A percentile compares a stretch with the other conserved stretches of the same genome.
Evolutionary conservation across 2,888 invertebrate genomes (phyloP).

Genomic region (Minunthozetes semirufus): DNA sequence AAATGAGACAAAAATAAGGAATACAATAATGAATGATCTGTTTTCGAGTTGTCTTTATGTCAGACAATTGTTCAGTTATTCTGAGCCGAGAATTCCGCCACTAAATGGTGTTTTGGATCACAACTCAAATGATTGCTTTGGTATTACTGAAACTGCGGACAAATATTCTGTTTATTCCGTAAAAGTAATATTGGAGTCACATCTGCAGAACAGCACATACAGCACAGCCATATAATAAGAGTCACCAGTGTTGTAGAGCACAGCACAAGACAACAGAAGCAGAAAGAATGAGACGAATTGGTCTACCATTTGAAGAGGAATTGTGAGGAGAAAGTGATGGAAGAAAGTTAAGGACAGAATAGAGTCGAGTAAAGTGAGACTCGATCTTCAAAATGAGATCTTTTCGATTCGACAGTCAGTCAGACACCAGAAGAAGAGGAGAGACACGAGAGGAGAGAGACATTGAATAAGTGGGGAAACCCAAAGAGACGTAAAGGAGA

Average conservation of each 20-base stretch:
- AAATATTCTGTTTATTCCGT: not conserved
- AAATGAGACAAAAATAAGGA: too few relatives aligned
- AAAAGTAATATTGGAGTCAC: conserved; percentile 3
- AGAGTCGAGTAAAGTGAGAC: too few relatives aligned
- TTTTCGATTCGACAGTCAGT: too few relatives aligned
- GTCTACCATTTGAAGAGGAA: not conserved
- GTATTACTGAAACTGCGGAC: not conserved
- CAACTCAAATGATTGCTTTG: too few relatives aligned
- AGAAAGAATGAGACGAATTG: not conserved
- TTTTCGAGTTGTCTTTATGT: too few relatives aligned
- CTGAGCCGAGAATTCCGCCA: not conserved
- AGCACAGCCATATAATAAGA: too few relatives aligned
- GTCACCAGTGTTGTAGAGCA: not conserved
- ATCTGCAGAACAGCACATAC: not conserved
- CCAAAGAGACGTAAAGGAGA: not conserved
- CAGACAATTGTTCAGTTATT: too few relatives aligned
- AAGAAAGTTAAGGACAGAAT: too few relatives aligned
- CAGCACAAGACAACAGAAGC: not conserved
- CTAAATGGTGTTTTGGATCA: not conserved
- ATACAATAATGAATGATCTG: too few relatives aligned
- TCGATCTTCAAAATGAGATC: too few relatives aligned
- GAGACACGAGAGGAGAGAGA: not conserved
- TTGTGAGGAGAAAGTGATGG: too few relatives aligned
- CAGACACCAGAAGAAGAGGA: not conserved
- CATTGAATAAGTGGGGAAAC: not conserved